Base-by-base conservation (phyloP, 2,888 invertebrate genomes). In the Eremobia ochroleuca region DNA sequence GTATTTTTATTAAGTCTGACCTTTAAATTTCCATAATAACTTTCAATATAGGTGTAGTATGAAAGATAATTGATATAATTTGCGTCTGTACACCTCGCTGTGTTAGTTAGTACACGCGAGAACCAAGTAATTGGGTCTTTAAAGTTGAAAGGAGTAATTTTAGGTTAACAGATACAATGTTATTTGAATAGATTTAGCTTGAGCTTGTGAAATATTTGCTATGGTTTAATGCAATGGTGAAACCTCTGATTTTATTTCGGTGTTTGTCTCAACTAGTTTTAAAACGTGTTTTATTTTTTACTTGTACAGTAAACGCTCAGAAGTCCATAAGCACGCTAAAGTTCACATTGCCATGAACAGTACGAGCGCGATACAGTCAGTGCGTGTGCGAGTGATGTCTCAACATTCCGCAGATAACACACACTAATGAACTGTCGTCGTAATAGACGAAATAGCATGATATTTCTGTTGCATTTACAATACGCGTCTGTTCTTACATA, bases 31-130 rank as follows among this genome's bases (percentile, higher is more conserved):
- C 73, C 62, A 77, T 73, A 84, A 80, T 80, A 86, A 81, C 70
- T 81, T 85, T 82, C 86, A 84, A 85, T 85, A 79, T 78, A 75
- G 66, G 74, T 85, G 85, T 82, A 78, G 79, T 77, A 78, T 75
- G 71, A 73, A 76, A 86, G 85, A 81, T 88, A 86, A 88, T 88
- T 86, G 80, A 83, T 79, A 76, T 86, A 86, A 88, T 88, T 86
- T 82, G 75, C 73, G 71, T 55, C 37, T 28, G 64, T 37, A 75
- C 71, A 76, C 69, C 76, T 72, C 52, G 28, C 52, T n/a, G 75
- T 78, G 52, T 88, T 88, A 82, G 85, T 65, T 67, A 34, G 68
- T 68, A 83, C 80, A 79, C 75, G 76, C 68, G 59, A 82, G 81
- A 73, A 21, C 46, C 13, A 25, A 40, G 77, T 83, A 77, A 85